Percentiles rank a stretch among this genome's conserved stretches.
phyloP scores from a whole-genome alignment of 2,797 vertebrate genomes.

The Halcyon smyrnensis region DNA sequence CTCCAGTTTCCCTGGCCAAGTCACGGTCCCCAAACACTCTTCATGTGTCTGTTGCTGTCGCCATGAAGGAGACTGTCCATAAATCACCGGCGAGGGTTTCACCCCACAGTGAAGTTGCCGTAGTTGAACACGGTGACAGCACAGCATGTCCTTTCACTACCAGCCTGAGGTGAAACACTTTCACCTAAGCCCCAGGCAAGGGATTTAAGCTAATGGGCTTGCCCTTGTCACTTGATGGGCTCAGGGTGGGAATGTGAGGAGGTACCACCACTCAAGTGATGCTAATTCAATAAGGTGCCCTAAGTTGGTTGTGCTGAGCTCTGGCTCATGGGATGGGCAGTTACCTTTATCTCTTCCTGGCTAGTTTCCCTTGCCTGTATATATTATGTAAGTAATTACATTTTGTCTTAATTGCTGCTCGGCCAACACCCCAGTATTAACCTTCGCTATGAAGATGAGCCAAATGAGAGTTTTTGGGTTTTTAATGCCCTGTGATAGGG shows the following conservation, averaged over 20 bases:
- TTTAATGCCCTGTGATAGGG: not conserved
- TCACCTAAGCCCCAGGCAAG: not conserved
- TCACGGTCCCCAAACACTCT: not conserved
- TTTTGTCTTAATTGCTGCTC: not conserved
- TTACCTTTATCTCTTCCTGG: not conserved
- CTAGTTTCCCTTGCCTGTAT: not conserved
- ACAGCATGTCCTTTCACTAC: not conserved
- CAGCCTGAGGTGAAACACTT: not conserved
- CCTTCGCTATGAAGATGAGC: not conserved
- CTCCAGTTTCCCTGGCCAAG: not conserved
- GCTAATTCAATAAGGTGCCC: not conserved
- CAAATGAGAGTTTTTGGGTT: not conserved
- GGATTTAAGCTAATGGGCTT: not conserved
- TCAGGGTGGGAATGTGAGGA: not conserved
- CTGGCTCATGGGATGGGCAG: not conserved
- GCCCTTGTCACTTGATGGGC: not conserved
- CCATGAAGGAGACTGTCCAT: not conserved
- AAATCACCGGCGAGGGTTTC: too few species aligned
- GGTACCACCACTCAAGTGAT: not conserved
- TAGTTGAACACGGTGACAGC: not conserved
- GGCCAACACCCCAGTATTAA: not conserved
- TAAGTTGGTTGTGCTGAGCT: not conserved
- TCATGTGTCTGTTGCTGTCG: not conserved
- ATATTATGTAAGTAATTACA: not conserved
- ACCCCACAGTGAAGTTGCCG: not conserved